These are phyloP conservation scores for Progne subis DNA, from an alignment of 2,113 vertebrate species.

Conservation along the genomic window DNA sequence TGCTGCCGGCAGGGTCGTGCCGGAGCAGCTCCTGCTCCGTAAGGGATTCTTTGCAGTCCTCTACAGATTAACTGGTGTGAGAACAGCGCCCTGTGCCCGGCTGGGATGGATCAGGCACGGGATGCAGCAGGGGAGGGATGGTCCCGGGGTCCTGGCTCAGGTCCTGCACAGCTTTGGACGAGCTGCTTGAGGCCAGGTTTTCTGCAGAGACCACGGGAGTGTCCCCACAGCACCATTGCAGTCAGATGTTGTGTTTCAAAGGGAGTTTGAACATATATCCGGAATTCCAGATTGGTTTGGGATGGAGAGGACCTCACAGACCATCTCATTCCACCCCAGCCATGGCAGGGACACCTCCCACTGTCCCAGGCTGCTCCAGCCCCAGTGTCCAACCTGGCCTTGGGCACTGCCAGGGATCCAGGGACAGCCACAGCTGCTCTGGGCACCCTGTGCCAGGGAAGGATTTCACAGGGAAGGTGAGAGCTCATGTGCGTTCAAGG, in stretches of 20 bases:
- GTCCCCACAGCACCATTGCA: accelerated
- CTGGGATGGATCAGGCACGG: background rate
- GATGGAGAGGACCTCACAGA: background rate
- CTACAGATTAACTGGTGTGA: background rate
- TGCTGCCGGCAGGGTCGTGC: background rate
- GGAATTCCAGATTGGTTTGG: background rate
- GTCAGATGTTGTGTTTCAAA: background rate
- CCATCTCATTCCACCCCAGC: accelerated
- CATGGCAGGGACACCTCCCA: background rate
- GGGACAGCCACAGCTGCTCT: background rate
- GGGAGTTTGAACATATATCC: background rate
- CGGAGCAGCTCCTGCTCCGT: background rate
- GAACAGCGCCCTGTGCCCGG: background rate
- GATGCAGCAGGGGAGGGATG: accelerated
- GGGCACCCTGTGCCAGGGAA: background rate
- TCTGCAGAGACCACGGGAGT: background rate
- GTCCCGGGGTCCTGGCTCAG: background rate
- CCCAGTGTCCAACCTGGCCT: accelerated
- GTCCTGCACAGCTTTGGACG: too few relatives aligned
- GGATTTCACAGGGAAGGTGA: background rate
- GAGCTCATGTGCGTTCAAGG: background rate
- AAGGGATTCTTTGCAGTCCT: background rate
- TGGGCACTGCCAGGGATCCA: background rate
- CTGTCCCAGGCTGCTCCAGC: background rate
- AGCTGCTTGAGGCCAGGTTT: background rate